Evolutionary conservation across 2,113 vertebrate genomes (phyloP), one percentile per base, ranked within the genome.

Genomic region (Ptychochromis oligacanthus): DNA sequence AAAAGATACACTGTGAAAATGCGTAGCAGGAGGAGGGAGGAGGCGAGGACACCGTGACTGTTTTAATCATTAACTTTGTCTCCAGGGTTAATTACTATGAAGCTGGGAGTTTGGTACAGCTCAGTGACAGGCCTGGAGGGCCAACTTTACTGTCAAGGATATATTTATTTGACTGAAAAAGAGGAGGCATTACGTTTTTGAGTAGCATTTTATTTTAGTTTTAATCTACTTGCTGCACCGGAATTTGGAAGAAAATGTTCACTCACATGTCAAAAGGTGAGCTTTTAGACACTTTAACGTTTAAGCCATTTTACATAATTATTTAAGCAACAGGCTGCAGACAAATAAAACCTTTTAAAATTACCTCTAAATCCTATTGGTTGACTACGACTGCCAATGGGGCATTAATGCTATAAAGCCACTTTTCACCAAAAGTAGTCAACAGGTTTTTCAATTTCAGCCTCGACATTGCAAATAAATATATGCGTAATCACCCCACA

Each of bases 1-100:
- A 96, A 65, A 92, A 93, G 83, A 93, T 88, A 90, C 80, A 92
- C 87, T 90, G 88, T 91, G 88, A 87, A 92, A 84, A 90, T 86
- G 81, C 87, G 78, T 36, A 65, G 80, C 70, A 49, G 59, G 74
- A 65, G 59, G 34, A 54, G 80, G 80, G 59, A 26, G 75, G 60
- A 54, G 85, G 84, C 9, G 54, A 59, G 75, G 86, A 54, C 76
- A 77, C 36, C 15, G 7, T 57, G 79, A 83, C 86, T 89, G 87
- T 89, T 92, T 86, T 91, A 91, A 89, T 93, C 88, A 91, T 94
- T 90, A 91, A 93, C 86, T 90, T 91, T 88, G 85, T 91, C 85
- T 92, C 1, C 59, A 60, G 86, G 85, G 88, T 93, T 93, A 91
- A 92, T 93, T 79, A 87, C 79, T 80, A 49, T 85, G 87, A 84